Conservation (phyloP, 1,140 invertebrate genomes). For the Laodelphax striatellus region DNA sequence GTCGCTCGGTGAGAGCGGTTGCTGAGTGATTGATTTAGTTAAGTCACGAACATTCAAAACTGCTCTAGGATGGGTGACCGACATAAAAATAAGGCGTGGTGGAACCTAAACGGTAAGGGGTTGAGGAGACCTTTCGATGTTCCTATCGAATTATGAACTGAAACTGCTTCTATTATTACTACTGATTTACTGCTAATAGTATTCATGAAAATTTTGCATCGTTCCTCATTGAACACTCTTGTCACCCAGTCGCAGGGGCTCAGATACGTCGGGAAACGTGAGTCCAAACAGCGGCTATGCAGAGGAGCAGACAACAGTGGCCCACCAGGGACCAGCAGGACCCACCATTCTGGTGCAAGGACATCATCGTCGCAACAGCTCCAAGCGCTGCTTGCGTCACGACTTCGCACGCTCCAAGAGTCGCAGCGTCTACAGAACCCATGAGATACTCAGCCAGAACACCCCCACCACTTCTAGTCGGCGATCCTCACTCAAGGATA, state of each 20-base stretch:
- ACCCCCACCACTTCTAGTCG: conserved; percentile 24
- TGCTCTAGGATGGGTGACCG: no score
- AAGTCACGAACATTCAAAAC: no score
- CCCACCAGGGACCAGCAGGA: not conserved
- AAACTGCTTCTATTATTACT: no score
- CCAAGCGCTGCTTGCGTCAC: conserved; percentile 37
- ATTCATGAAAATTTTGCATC: no score
- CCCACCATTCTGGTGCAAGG: conserved; percentile 13
- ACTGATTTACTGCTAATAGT: no score
- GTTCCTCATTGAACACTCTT: conserved; percentile 2
- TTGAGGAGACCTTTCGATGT: no score
- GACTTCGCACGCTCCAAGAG: conserved; percentile 39
- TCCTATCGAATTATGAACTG: no score
- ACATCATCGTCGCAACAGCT: conserved; percentile 28
- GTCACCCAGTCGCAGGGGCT: conserved; percentile 11
- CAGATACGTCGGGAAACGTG: conserved; percentile 16
- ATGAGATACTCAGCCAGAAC: conserved; percentile 25
- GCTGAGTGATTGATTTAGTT: no score
- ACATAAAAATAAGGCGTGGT: no score
- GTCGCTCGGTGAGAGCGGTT: no score
- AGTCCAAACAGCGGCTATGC: conserved; percentile 16
- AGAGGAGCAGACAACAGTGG: conserved; percentile 8
- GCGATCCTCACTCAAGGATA: conserved; percentile 33
- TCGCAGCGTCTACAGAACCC: conserved; percentile 36
- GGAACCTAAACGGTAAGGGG: no score